Conservation (phyloP, 2,888 invertebrate genomes). For the Digitonthophagus gazella region DNA sequence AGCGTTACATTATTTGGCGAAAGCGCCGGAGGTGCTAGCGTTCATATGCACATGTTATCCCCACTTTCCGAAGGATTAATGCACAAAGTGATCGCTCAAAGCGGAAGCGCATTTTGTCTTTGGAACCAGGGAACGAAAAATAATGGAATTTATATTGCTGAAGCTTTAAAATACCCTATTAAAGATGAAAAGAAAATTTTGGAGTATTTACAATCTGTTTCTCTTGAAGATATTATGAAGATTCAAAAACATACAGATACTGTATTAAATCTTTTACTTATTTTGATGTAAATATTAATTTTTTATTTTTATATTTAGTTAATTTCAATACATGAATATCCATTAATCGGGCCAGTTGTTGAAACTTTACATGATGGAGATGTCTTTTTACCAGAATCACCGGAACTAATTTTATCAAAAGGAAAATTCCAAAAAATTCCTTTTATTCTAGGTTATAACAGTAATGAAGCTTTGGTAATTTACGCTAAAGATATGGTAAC, state of each 20-base stretch:
- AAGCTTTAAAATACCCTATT: slow-evolving; percentile 3
- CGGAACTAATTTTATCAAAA: slow-evolving; percentile 3
- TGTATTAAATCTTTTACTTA: not conserved
- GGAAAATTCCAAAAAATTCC: slow-evolving; percentile 22
- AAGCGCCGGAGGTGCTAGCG: slow-evolving; percentile 52
- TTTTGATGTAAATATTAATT: not conserved
- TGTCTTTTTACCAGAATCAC: slow-evolving; percentile 17
- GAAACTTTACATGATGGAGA: slow-evolving; percentile 11
- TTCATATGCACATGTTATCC: slow-evolving; percentile 50
- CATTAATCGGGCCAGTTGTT: slow-evolving; percentile 17
- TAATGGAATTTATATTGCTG: slow-evolving; percentile 18
- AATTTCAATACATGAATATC: slow-evolving; percentile 8
- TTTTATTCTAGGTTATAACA: slow-evolving; percentile 21
- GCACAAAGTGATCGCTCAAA: slow-evolving; percentile 24
- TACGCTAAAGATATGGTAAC: slow-evolving; percentile 4
- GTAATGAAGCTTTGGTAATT: slow-evolving; percentile 9
- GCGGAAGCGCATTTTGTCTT: slow-evolving; percentile 19
- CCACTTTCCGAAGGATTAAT: slow-evolving; percentile 44
- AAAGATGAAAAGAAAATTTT: slow-evolving; percentile 10
- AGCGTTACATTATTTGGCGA: slow-evolving; percentile 53
- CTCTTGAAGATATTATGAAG: slow-evolving; percentile 22
- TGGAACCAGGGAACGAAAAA: slow-evolving; percentile 18
- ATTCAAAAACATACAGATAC: not conserved
- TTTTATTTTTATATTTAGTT: slow-evolving; percentile 16
- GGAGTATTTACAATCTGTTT: slow-evolving; percentile 12